Conservation (phyloP, 2,888 invertebrate species). For the Unio pictorum region DNA sequence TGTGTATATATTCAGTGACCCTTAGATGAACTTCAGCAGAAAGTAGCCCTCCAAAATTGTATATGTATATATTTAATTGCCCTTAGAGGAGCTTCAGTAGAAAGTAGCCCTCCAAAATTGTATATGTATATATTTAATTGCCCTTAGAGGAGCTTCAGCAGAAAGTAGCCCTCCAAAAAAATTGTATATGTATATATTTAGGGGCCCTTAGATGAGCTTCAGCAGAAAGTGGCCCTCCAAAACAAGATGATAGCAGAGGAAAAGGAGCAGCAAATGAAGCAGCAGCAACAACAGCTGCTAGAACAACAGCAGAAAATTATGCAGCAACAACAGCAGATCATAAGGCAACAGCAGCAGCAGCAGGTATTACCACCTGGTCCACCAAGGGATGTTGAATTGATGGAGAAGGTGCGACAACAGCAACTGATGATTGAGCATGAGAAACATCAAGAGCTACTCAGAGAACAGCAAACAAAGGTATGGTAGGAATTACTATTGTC, state of each 20-base stretch:
- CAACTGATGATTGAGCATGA: constrained; percentile 61
- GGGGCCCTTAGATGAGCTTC: constrained; percentile 30
- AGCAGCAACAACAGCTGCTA: constrained; percentile 24
- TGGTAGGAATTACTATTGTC: neutral
- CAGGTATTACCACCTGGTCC: constrained; percentile 12
- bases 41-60: constrained; percentile 32
- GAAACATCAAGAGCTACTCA: constrained; percentile 37
- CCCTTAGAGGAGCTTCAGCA: too few relatives aligned
- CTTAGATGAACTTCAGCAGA: constrained; percentile 44
- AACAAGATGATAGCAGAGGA: constrained; percentile 49
- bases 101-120: too few relatives aligned
- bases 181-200: too few relatives aligned
- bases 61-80: too few relatives aligned
- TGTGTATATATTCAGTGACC: too few relatives aligned
- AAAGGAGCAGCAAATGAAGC: constrained; percentile 38
- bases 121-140: too few relatives aligned
- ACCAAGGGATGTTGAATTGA: constrained; percentile 38
- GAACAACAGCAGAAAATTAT: constrained; percentile 14
- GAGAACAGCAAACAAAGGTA: constrained; percentile 31
- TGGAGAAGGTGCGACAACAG: constrained; percentile 62
- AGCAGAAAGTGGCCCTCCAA: constrained; percentile 58
- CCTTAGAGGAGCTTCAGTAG: too few relatives aligned
- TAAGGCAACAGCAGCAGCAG: constrained; percentile 21
- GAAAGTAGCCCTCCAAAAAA: too few relatives aligned
- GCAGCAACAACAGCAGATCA: constrained; percentile 35